Base-by-base conservation (phyloP, 2,888 invertebrate species). In the Drosophila colorata region DNA sequence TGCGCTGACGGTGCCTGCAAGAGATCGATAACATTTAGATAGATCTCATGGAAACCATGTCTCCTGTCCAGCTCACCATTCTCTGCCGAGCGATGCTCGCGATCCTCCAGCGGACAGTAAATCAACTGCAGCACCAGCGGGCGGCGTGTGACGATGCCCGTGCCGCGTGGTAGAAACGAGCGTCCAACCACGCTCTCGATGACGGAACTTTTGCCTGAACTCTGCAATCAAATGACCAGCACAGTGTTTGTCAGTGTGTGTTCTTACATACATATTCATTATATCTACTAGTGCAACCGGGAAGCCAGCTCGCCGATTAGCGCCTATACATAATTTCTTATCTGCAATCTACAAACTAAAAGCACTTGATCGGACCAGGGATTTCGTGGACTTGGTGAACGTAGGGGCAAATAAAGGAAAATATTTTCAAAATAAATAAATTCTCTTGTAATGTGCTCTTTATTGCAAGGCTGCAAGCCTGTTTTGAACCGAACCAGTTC, bases 131-230 rank as follows among this genome's bases (percentile, higher is more conserved):
- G 93, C 74, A 99, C 94, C 9, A 99, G 93, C 0, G 99, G 99
- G 41, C 99, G 94, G 69, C 99, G 93, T 0, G 99, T 99, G 1
- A 99, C 99, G 87, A 99, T 99, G 2, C 99, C 99, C 53, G 97
- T 96, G 9, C 99, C 99, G 79, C 99, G 94, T 4, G 99, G 99
- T 69, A 99, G 93, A 93, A 99, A 99, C 48, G 99, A 99, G 69
- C 96, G 95, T 0, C 99, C 99, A 7, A 99, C 99, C 46, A 99
- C 93, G 92, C 98, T 98, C 93, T 99, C 99, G 80, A 99, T 95
- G 14, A 99, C 99, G 25, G 99, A 99, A 93, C 99, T 99, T 93
- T 99, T 99, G 49, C 99, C 99, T 46, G 99, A 98, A 93, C 99
- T 99, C 98, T 99, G 93, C 93, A 80, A 77, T 59, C 28, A 52